Percentiles rank a stretch among this genome's conserved stretches.
These are phyloP conservation scores for Caradrina clavipalpis DNA, from an alignment of 2,888 invertebrate species.

Conservation along the genomic window DNA sequence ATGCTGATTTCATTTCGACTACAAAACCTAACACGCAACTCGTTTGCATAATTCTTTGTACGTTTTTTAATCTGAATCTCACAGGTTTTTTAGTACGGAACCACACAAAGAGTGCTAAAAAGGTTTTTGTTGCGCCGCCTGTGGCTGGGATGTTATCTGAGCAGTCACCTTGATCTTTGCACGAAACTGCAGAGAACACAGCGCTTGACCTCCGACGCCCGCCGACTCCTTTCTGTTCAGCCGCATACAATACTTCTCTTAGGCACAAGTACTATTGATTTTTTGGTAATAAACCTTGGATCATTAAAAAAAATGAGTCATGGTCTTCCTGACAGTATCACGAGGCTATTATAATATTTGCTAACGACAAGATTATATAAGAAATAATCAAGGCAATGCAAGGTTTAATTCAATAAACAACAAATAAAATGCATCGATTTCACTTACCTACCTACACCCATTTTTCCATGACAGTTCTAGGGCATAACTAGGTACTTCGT, in stretches of 20 bases:
- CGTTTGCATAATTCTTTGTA: constrained; percentile 41
- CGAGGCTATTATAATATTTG: constrained; percentile 29
- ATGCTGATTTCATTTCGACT: constrained; percentile 34
- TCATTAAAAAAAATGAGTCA: constrained; percentile 56
- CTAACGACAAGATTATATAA: constrained; percentile 4
- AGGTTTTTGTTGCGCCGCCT: constrained; percentile 60
- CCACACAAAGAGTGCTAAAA: constrained; percentile 52
- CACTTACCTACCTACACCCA: neutral
- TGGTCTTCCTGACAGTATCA: constrained; percentile 34
- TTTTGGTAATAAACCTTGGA: constrained; percentile 58
- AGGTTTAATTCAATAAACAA: constrained; percentile 3
- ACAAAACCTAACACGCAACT: constrained; percentile 27
- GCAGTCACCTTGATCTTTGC: constrained; percentile 83
- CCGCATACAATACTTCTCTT: constrained; percentile 51
- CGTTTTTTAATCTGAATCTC: constrained; percentile 34
- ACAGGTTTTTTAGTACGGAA: constrained; percentile 46
- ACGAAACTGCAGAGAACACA: constrained; percentile 68
- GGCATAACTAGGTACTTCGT: constrained; percentile 27
- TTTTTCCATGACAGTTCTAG: constrained; percentile 53
- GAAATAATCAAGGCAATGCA: constrained; percentile 1
- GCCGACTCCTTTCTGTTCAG: constrained; percentile 56
- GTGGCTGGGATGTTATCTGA: constrained; percentile 70
- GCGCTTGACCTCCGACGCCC: constrained; percentile 73
- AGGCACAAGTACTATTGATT: constrained; percentile 51
- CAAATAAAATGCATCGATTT: constrained; percentile 28